phyloP scores from a whole-genome alignment of 1,140 invertebrate species.

The Uloborus diversus region DNA sequence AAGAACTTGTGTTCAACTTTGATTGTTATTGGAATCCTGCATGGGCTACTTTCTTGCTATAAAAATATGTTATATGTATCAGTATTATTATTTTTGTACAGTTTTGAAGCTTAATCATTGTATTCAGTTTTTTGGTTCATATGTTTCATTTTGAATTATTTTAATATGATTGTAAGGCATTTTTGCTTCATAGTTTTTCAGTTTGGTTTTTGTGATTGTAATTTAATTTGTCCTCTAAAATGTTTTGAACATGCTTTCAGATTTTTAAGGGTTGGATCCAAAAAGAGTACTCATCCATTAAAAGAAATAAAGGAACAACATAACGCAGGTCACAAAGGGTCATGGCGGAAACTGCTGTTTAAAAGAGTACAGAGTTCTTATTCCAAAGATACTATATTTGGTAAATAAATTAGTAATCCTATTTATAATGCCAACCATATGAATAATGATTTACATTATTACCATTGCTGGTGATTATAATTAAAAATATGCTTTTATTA shows the following conservation, averaged over 20 bases:
- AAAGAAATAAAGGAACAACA: slow-evolving; percentile 56
- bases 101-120: too few species aligned
- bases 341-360: slow-evolving; percentile 49
- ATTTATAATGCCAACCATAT: too few species aligned
- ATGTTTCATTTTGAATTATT: too few species aligned
- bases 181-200: neutral
- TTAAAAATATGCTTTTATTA: neutral
- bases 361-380: slow-evolving; percentile 39
- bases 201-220: neutral
- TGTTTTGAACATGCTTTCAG: neutral
- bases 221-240: neutral
- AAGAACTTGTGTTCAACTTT: too few species aligned
- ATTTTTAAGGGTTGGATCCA: slow-evolving; percentile 43
- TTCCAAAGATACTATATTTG: slow-evolving; percentile 48
- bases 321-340: slow-evolving; percentile 3
- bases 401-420: slow-evolving; percentile 21
- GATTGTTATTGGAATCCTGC: too few species aligned
- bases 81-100: too few species aligned
- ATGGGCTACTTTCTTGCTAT: too few species aligned
- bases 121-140: too few species aligned
- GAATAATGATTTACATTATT: neutral
- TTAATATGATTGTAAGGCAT: too few species aligned
- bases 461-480: neutral
- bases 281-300: slow-evolving; percentile 26
- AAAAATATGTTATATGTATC: too few species aligned